phyloP scores from a whole-genome alignment of 2,888 invertebrate genomes.

The Diadegma fenestrale region DNA sequence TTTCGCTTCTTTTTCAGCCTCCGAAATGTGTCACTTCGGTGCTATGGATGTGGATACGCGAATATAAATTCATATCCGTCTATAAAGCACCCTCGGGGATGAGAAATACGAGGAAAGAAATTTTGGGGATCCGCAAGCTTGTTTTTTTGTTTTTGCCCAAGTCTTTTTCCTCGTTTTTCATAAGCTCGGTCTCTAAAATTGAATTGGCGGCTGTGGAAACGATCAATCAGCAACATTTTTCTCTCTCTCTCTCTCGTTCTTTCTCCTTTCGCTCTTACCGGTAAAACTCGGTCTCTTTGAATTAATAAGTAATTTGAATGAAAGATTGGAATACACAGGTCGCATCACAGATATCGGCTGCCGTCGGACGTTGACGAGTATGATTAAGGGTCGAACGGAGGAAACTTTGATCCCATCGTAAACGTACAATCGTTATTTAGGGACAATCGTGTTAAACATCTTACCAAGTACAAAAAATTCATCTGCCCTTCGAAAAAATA shows the following conservation, averaged over 20 bases:
- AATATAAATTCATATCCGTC: constrained; percentile 24
- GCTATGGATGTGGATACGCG: constrained; percentile 25
- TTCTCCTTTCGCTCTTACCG: constrained; percentile 17
- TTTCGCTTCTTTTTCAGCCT: not conserved
- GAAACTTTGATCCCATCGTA: constrained; percentile 62
- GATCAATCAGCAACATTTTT: constrained; percentile 11
- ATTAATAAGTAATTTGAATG: constrained; percentile 57
- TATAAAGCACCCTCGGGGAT: constrained; percentile 17
- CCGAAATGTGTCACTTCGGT: constrained; percentile 25
- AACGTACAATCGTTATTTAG: constrained; percentile 53
- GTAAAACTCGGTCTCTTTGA: constrained; percentile 46
- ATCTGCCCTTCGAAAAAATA: constrained; percentile 55
- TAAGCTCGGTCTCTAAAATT: constrained; percentile 44
- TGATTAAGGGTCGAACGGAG: constrained; percentile 40
- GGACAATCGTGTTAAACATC: constrained; percentile 32
- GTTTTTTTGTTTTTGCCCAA: constrained; percentile 16
- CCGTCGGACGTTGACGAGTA: constrained; percentile 31
- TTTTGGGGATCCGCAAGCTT: constrained; percentile 4
- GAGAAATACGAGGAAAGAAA: constrained; percentile 33
- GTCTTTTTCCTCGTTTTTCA: constrained; percentile 20
- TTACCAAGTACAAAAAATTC: constrained; percentile 68
- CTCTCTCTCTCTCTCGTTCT: not conserved
- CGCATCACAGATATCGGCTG: constrained; percentile 65
- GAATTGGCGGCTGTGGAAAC: constrained; percentile 41
- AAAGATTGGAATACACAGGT: constrained; percentile 61